These are phyloP conservation scores for Papilio demoleus DNA, from an alignment of 2,888 invertebrate genomes.

Conservation along the genomic window DNA sequence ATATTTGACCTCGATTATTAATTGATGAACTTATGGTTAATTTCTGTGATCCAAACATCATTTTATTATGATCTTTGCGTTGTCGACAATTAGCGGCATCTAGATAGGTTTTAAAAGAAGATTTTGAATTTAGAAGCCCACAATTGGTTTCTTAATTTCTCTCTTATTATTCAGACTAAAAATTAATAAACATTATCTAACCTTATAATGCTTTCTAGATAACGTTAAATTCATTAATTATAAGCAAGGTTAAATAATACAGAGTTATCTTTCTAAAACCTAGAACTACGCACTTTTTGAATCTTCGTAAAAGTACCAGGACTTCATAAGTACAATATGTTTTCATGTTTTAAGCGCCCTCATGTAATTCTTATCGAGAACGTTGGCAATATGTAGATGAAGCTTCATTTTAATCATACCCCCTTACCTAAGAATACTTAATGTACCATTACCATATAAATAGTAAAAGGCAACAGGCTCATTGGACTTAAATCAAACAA, in stretches of 20 bases:
- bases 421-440: slow-evolving; percentile 8
- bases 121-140: too few relatives aligned
- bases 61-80: too few relatives aligned
- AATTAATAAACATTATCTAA: too few relatives aligned
- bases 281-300: not conserved
- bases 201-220: not conserved
- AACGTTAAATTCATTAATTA: not conserved
- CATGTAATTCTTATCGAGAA: not conserved
- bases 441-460: slow-evolving; percentile 10
- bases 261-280: too few relatives aligned
- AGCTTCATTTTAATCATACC: not conserved
- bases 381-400: slow-evolving; percentile 5
- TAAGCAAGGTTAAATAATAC: not conserved
- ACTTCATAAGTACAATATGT: not conserved
- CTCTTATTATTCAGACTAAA: too few relatives aligned
- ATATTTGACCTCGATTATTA: too few relatives aligned
- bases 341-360: not conserved
- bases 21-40: too few relatives aligned
- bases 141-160: too few relatives aligned
- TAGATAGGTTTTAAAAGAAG: too few relatives aligned
- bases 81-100: too few relatives aligned
- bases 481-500: slow-evolving; percentile 18
- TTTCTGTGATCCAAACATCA: too few relatives aligned
- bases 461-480: not conserved
- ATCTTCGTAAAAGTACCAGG: not conserved